Evolutionary conservation across 1,140 invertebrate species (phyloP).

Genomic region (Drosophila lowei): DNA sequence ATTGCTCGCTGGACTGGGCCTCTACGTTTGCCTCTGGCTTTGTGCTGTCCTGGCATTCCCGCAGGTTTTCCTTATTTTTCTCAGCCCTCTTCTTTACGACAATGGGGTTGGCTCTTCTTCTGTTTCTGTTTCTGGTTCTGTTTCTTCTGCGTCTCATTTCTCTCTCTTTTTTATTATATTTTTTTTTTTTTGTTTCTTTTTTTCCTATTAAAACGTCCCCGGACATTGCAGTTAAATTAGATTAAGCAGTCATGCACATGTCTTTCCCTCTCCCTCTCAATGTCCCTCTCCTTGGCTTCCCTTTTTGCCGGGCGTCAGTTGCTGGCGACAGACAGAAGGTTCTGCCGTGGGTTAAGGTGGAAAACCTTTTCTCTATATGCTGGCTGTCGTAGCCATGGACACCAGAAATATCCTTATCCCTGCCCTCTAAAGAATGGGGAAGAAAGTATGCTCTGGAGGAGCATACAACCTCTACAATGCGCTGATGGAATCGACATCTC

Average conservation of each 20-base stretch:
- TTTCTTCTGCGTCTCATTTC: slow-evolving; percentile 5
- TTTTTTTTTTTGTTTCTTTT: not conserved
- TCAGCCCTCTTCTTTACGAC: slow-evolving; percentile 32
- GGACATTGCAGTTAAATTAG: slow-evolving; percentile 64
- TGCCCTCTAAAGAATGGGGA: too few relatives aligned
- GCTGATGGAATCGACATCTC: too few relatives aligned
- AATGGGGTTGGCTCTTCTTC: slow-evolving; percentile 24
- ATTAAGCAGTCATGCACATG: slow-evolving; percentile 79
- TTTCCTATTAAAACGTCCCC: slow-evolving; percentile 64
- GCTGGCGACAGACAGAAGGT: not conserved
- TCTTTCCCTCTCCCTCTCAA: slow-evolving; percentile 26
- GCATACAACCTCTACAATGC: too few relatives aligned
- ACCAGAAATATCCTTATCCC: too few relatives aligned
- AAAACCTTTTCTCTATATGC: too few relatives aligned
- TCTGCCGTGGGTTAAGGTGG: too few relatives aligned
- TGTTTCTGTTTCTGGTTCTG: not conserved
- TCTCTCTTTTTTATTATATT: slow-evolving; percentile 34
- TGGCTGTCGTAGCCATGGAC: too few relatives aligned
- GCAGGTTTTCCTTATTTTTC: slow-evolving; percentile 73
- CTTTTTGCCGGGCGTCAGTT: not conserved
- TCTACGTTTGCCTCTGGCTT: not conserved
- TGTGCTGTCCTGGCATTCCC: slow-evolving; percentile 44
- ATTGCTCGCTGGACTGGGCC: slow-evolving; percentile 38
- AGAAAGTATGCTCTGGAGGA: too few relatives aligned
- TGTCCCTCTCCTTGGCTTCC: not conserved